Evolutionary conservation across 1,140 invertebrate genomes (phyloP).

Genomic region (Lucilia cuprina): DNA sequence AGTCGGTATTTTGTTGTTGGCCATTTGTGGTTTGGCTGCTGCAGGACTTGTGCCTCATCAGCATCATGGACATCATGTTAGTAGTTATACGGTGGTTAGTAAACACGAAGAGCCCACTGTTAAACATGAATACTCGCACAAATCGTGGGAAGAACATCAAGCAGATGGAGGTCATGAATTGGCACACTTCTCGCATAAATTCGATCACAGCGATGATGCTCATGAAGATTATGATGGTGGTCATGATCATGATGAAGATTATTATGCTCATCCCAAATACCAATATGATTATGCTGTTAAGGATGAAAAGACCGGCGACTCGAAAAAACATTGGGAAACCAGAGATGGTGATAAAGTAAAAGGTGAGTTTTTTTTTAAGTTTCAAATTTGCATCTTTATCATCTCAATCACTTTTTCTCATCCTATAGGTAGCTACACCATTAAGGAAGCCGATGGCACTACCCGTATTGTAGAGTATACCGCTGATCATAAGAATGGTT

Average conservation of each 20-base stretch:
- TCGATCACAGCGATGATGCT: not conserved
- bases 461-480: constrained; percentile 69
- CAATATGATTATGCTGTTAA: constrained; percentile 34
- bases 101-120: constrained; percentile 6
- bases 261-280: constrained; percentile 60
- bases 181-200: not conserved
- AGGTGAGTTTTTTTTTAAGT: constrained; percentile 9
- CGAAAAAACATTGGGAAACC: constrained; percentile 61
- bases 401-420: not conserved
- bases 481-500: constrained; percentile 66
- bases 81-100: not conserved
- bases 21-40: constrained; percentile 23
- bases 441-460: constrained; percentile 69
- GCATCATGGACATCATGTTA: not conserved
- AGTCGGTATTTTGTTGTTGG: constrained; percentile 1
- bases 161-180: not conserved
- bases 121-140: not conserved
- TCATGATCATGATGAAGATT: constrained; percentile 50
- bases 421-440: constrained; percentile 64
- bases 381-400: too few relatives aligned
- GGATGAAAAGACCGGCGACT: constrained; percentile 58
- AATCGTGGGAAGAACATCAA: not conserved
- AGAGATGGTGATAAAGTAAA: constrained; percentile 60
- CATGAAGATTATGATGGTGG: not conserved
- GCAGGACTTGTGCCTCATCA: not conserved